Conservation (phyloP, 2,797 vertebrate genomes). For the Pterois miles region DNA sequence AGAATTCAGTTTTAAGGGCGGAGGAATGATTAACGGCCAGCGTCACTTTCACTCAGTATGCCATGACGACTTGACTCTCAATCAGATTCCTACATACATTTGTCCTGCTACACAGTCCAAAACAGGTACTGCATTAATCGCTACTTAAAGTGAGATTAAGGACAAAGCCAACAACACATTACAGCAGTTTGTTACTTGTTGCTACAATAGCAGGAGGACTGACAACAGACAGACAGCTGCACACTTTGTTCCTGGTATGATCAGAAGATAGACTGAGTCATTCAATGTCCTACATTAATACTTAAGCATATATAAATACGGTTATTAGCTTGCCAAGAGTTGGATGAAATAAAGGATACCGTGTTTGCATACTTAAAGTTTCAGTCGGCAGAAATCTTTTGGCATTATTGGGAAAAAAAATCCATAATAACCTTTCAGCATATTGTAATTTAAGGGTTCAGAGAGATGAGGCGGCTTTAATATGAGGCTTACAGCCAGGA, state of each 20-base stretch:
- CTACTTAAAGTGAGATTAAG: constrained; percentile 4
- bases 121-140: not conserved
- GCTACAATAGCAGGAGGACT: not conserved
- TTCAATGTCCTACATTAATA: not conserved
- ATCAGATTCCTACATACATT: not conserved
- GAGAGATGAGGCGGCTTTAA: too few relatives aligned
- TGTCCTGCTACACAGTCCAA: not conserved
- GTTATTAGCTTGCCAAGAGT: not conserved
- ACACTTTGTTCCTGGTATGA: not conserved
- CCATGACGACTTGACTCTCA: not conserved
- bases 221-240: not conserved
- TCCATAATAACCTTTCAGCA: too few relatives aligned
- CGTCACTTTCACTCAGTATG: not conserved
- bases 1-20: not conserved
- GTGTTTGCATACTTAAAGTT: too few relatives aligned
- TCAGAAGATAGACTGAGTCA: not conserved
- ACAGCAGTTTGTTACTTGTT: not conserved
- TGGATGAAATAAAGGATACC: not conserved
- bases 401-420: too few relatives aligned
- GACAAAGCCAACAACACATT: not conserved
- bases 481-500: not conserved
- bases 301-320: not conserved
- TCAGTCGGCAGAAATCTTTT: too few relatives aligned
- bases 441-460: too few relatives aligned
- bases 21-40: constrained; percentile 30